A percentile compares a stretch with the other conserved stretches of the same genome.
phyloP scores from a whole-genome alignment of 64 coral and sea anemone genomes.

The Platygyra sinensis region DNA sequence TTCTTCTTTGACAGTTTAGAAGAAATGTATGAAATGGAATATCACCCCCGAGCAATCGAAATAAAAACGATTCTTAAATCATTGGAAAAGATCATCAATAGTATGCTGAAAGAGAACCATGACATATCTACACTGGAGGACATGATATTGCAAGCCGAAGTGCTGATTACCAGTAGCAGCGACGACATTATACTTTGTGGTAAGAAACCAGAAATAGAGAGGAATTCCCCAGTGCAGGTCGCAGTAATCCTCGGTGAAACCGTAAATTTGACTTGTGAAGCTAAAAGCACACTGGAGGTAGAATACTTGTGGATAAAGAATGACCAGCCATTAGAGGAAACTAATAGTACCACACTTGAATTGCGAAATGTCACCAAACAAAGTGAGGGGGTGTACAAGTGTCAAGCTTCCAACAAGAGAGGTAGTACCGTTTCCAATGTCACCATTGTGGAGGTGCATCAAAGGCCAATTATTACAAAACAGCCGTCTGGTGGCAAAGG shows the following conservation, averaged over 20 bases:
- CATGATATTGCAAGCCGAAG: neutral
- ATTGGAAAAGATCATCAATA: neutral
- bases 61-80: constrained; percentile 23
- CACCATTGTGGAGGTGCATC: constrained; percentile 44
- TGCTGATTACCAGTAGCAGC: neutral
- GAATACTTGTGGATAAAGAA: no score
- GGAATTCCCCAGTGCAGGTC: constrained; percentile 8
- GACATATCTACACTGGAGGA: neutral
- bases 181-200: constrained; percentile 41
- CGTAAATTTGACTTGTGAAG: constrained; percentile 1
- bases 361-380: constrained; percentile 13
- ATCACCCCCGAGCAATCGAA: constrained; percentile 5
- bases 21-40: constrained; percentile 35
- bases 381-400: constrained; percentile 38
- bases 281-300: neutral
- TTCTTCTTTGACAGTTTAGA: constrained; percentile 37
- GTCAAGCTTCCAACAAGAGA: constrained; percentile 32
- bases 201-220: constrained; percentile 9
- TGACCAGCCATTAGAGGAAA: constrained; percentile 5
- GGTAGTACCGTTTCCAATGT: constrained; percentile 46
- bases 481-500: neutral
- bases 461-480: constrained; percentile 27
- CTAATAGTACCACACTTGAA: neutral
- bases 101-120: neutral
- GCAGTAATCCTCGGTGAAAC: neutral